Evolutionary conservation across 2,797 vertebrate genomes (phyloP).

Genomic region (Valencia hispanica): DNA sequence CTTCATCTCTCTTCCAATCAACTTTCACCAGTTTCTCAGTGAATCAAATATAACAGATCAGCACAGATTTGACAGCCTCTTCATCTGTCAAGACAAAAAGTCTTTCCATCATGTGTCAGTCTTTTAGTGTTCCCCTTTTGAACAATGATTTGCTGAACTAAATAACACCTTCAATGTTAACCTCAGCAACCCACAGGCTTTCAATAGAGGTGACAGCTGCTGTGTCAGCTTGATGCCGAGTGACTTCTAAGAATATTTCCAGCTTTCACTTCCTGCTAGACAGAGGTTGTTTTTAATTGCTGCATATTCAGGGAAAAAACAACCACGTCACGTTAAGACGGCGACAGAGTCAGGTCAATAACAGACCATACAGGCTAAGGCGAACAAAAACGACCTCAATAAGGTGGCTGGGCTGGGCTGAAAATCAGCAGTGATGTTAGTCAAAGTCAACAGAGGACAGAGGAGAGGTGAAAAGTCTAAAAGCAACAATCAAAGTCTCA

Average conservation of each 20-base stretch:
- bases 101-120: conserved; percentile 5
- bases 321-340: neutral
- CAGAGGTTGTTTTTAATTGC: neutral
- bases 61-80: neutral
- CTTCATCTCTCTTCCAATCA: neutral
- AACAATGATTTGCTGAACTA: neutral
- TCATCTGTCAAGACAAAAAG: neutral
- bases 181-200: conserved; percentile 3
- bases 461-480: neutral
- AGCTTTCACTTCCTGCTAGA: neutral
- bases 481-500: neutral
- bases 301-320: neutral
- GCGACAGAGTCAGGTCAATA: conserved; percentile 27
- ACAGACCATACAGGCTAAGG: neutral
- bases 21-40: neutral
- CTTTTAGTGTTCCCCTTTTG: neutral
- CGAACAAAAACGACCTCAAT: conserved; percentile 14
- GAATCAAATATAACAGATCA: neutral
- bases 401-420: neutral
- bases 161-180: conserved; percentile 3
- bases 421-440: neutral
- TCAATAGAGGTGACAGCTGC: conserved; percentile 38
- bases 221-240: conserved; percentile 26
- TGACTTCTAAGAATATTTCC: conserved; percentile 19
- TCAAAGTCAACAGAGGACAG: neutral